Conservation (phyloP, 64 coral and sea anemone genomes). For the Stichodactyla mertensii region DNA sequence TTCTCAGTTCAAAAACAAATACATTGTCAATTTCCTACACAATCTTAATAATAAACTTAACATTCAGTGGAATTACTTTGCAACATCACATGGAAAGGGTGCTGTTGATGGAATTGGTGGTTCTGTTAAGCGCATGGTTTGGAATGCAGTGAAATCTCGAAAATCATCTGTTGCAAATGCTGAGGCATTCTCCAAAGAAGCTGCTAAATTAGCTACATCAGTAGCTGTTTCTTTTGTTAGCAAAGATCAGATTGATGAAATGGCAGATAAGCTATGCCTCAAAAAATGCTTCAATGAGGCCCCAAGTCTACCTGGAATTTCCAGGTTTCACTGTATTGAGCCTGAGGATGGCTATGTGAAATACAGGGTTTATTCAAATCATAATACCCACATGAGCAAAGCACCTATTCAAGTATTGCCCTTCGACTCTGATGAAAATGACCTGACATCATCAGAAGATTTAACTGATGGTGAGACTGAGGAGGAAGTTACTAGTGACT, state of each 20-base stretch:
- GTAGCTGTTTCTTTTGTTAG: neutral
- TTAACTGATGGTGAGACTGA: neutral
- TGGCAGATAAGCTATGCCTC: neutral
- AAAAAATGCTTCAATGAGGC: conserved; percentile 2
- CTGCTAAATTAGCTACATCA: conserved; percentile 10
- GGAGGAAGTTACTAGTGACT: neutral
- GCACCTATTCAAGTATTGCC: neutral
- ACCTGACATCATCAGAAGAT: conserved; percentile 6
- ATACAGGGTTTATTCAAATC: neutral
- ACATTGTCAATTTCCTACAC: conserved; percentile 11
- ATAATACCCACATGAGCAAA: neutral
- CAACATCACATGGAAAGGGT: too few relatives aligned
- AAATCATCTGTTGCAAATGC: conserved; percentile 22
- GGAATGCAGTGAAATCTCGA: conserved; percentile 17
- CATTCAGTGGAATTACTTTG: too few relatives aligned
- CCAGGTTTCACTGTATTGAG: neutral
- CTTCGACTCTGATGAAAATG: neutral
- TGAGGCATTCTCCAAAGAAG: conserved; percentile 6
- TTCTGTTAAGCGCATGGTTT: neutral
- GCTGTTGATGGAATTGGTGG: neutral
- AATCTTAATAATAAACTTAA: neutral
- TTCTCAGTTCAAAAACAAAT: conserved; percentile 49
- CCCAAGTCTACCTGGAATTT: conserved; percentile 8
- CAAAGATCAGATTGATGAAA: neutral
- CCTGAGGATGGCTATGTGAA: too few relatives aligned